phyloP scores from a whole-genome alignment of 2,888 invertebrate genomes.

The Ceramica pisi region DNA sequence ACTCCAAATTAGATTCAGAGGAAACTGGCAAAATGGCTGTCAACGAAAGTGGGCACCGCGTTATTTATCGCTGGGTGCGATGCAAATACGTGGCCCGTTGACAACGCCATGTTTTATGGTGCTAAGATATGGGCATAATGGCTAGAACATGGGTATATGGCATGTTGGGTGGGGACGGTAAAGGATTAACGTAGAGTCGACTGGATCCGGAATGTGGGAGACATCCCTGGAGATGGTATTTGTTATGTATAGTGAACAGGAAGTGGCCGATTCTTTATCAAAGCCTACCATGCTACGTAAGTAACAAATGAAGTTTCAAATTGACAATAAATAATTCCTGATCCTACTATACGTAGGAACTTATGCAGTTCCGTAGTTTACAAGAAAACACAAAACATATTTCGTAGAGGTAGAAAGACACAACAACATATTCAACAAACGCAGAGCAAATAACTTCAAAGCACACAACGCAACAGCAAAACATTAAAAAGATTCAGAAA shows the following conservation, averaged over 20 bases:
- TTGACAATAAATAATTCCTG: too few relatives aligned
- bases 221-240: not conserved
- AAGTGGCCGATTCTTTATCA: too few relatives aligned
- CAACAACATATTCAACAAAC: slow-evolving; percentile 13
- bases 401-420: not conserved
- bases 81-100: slow-evolving; percentile 58
- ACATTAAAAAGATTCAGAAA: slow-evolving; percentile 42
- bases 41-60: slow-evolving; percentile 74
- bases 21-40: slow-evolving; percentile 80
- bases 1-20: slow-evolving; percentile 88
- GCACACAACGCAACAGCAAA: slow-evolving; percentile 18
- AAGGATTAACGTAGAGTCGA: not conserved
- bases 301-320: too few relatives aligned
- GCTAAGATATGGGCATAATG: slow-evolving; percentile 48
- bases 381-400: not conserved
- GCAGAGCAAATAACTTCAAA: slow-evolving; percentile 15
- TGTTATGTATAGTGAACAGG: not conserved
- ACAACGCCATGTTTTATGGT: slow-evolving; percentile 67
- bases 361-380: too few relatives aligned
- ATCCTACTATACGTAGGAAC: too few relatives aligned
- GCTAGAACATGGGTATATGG: slow-evolving; percentile 22
- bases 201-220: not conserved
- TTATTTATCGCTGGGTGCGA: slow-evolving; percentile 72
- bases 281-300: too few relatives aligned
- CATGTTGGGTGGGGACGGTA: slow-evolving; percentile 15